Percentiles rank a stretch among this genome's conserved stretches.
These are phyloP conservation scores for Drosophila prosaltans DNA, from an alignment of 1,140 invertebrate species.

Conservation along the genomic window DNA sequence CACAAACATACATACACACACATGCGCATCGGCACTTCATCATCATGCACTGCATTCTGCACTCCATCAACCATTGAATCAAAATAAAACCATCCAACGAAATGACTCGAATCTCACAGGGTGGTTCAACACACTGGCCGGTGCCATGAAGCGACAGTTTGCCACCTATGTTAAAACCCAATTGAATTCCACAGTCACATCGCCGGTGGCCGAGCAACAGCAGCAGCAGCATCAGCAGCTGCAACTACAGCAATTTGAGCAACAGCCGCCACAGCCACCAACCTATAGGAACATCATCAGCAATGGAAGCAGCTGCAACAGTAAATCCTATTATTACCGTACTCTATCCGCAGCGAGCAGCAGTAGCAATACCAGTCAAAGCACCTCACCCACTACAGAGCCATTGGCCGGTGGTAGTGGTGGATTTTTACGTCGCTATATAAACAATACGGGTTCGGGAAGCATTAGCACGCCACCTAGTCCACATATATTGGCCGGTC, in stretches of 20 bases:
- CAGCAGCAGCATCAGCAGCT: slow-evolving; percentile 49
- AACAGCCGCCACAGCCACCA: slow-evolving; percentile 59
- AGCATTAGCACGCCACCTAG: slow-evolving; percentile 62
- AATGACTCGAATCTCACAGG: slow-evolving; percentile 75
- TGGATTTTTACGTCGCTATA: slow-evolving; percentile 45
- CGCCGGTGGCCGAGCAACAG: slow-evolving; percentile 65
- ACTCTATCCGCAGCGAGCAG: slow-evolving; percentile 72
- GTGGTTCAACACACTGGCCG: slow-evolving; percentile 87
- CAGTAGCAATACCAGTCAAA: slow-evolving; percentile 71
- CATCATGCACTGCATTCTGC: slow-evolving; percentile 31
- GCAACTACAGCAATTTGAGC: slow-evolving; percentile 51
- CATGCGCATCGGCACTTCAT: slow-evolving; percentile 29
- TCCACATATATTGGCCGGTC: slow-evolving; percentile 66
- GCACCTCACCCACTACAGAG: slow-evolving; percentile 73
- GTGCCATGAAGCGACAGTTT: slow-evolving; percentile 87
- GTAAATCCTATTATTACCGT: slow-evolving; percentile 72
- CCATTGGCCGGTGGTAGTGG: slow-evolving; percentile 40
- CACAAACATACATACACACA: slow-evolving; percentile 23
- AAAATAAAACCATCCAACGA: slow-evolving; percentile 15
- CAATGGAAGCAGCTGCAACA: slow-evolving; percentile 13
- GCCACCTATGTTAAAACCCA: slow-evolving; percentile 91
- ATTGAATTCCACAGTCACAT: slow-evolving; percentile 83
- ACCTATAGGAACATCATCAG: slow-evolving; percentile 54
- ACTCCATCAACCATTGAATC: slow-evolving; percentile 23
- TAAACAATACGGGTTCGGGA: slow-evolving; percentile 28